phyloP scores from a whole-genome alignment of 2,113 vertebrate genomes.

The Psephotus haematonotus region DNA sequence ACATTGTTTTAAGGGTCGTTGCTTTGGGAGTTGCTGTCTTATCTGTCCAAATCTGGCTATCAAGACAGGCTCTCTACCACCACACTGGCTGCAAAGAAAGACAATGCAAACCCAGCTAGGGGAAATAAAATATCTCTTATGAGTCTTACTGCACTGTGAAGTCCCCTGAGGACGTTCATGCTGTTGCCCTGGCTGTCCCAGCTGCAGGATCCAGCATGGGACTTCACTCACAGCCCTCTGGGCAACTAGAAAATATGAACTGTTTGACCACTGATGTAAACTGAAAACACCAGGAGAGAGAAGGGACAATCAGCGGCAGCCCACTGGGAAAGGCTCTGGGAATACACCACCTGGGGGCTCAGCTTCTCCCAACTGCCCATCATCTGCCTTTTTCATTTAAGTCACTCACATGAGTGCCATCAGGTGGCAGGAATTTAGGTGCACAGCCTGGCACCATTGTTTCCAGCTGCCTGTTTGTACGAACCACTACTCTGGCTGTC shows the following conservation, averaged over 20 bases:
- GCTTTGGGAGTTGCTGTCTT: neutral
- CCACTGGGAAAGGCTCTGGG: neutral
- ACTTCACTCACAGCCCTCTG: neutral
- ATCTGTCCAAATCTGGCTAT: neutral
- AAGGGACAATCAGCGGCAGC: neutral
- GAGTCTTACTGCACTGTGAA: neutral
- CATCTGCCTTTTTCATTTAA: neutral
- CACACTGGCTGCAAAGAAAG: neutral
- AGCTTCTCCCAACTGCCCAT: neutral
- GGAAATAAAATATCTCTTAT: neutral
- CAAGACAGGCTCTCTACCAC: neutral
- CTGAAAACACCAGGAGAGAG: neutral
- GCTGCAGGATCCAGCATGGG: neutral
- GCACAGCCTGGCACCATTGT: neutral
- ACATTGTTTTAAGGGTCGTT: neutral
- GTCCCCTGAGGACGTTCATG: neutral
- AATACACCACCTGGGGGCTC: neutral
- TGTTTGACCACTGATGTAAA: neutral
- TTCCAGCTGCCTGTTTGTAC: neutral
- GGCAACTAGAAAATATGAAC: neutral
- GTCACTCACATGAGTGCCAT: neutral
- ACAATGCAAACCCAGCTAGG: neutral
- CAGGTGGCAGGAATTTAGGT: neutral
- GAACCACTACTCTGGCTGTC: fast-evolving
- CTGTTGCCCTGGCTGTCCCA: neutral